phyloP scores from a whole-genome alignment of 2,797 vertebrate species.

The Paguma larvata region DNA sequence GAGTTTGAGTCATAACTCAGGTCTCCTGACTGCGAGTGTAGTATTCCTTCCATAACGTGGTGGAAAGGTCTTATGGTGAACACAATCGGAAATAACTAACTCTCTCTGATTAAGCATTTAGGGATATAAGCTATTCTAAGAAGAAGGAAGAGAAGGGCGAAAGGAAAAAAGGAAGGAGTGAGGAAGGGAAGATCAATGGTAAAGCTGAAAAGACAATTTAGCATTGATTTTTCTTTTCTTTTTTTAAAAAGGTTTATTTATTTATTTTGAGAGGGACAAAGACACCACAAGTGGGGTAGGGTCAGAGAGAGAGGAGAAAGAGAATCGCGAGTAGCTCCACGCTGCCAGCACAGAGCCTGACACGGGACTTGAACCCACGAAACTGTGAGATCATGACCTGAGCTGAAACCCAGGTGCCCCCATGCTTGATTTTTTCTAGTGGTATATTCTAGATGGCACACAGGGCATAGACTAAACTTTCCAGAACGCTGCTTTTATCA shows the following conservation, averaged over 20 bases:
- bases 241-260: no score
- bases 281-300: no score
- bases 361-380: no score
- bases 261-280: no score
- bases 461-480: not conserved
- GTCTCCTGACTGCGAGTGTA: conserved; percentile 7
- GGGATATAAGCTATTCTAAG: not conserved
- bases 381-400: no score
- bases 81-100: conserved; percentile 28
- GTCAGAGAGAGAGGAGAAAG: no score
- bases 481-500: not conserved
- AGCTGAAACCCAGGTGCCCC: no score
- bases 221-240: not conserved
- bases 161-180: not conserved
- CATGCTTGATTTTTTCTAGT: conserved; percentile 3
- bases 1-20: conserved; percentile 47
- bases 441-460: not conserved
- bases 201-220: conserved; percentile 38
- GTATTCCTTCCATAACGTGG: not conserved
- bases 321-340: no score
- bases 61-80: not conserved
- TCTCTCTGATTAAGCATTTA: conserved; percentile 37
- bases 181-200: not conserved
- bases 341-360: no score
- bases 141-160: not conserved